A percentile compares a stretch with the other conserved stretches of the same genome.
phyloP scores from a whole-genome alignment of 2,113 vertebrate genomes.

The Verasper variegatus region DNA sequence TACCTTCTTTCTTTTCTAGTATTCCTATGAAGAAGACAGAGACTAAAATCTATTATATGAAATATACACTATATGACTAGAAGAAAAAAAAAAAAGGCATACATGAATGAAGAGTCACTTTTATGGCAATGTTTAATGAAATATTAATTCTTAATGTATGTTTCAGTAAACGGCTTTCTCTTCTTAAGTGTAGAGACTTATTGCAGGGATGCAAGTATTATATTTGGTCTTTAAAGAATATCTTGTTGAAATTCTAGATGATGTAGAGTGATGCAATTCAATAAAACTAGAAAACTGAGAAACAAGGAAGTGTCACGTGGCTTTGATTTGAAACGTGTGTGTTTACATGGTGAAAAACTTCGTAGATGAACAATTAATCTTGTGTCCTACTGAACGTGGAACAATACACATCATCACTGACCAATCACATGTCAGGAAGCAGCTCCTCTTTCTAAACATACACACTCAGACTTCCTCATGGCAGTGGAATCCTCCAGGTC shows the following conservation, averaged over 20 bases:
- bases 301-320: conserved; percentile 23
- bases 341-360: background rate
- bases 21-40: conserved; percentile 76
- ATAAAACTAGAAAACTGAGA: conserved; percentile 75
- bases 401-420: background rate
- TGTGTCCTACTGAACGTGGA: background rate
- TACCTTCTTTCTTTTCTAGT: conserved; percentile 82
- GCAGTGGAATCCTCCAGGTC: background rate
- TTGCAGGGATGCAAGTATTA: conserved; percentile 84
- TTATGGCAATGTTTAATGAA: conserved; percentile 85
- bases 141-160: conserved; percentile 84
- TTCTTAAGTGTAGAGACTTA: conserved; percentile 83
- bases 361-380: background rate
- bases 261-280: conserved; percentile 85
- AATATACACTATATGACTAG: conserved; percentile 64
- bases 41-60: conserved; percentile 70
- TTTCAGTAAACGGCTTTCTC: conserved; percentile 84
- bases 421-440: background rate
- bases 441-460: conserved; percentile 16
- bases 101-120: conserved; percentile 81
- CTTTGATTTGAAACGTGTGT: conserved; percentile 25
- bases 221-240: conserved; percentile 82
- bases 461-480: background rate
- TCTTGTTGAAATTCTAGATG: conserved; percentile 84
- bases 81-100: conserved; percentile 60